Conservation (phyloP, 2,113 vertebrate species). For the Alexandromys fortis region DNA sequence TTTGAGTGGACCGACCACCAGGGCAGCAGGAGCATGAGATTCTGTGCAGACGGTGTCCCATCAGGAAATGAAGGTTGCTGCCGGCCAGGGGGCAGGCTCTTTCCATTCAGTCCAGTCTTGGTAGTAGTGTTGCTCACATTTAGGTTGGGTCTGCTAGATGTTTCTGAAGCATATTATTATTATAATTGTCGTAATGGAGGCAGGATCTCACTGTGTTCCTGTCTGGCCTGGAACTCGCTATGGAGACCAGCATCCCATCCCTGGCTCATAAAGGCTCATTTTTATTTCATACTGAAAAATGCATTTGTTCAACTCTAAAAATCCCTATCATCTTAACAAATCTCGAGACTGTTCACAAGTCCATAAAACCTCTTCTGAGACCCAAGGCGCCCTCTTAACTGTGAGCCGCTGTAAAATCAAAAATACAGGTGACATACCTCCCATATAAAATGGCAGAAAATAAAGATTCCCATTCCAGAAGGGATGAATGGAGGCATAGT, state of each 20-base stretch:
- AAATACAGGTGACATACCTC: not conserved
- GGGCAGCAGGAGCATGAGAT: too few relatives aligned
- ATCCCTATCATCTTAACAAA: not conserved
- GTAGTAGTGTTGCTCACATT: not conserved
- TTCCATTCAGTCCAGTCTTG: not conserved
- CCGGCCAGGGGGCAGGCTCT: not conserved
- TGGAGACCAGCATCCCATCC: not conserved
- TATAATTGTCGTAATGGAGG: not conserved
- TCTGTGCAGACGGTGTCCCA: not conserved
- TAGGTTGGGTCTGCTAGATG: not conserved
- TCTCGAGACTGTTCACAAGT: not conserved
- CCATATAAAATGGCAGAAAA: not conserved
- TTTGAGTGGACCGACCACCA: too few relatives aligned
- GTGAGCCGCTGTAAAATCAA: not conserved
- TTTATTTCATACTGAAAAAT: not conserved
- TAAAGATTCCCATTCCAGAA: not conserved
- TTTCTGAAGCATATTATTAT: not conserved
- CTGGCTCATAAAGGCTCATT: not conserved
- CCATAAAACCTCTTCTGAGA: not conserved
- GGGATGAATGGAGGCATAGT: not conserved
- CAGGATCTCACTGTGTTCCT: not conserved
- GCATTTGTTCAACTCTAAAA: not conserved
- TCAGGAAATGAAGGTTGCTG: not conserved
- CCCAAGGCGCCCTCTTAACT: not conserved
- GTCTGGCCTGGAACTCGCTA: not conserved